Base-by-base conservation (phyloP, 2,797 vertebrate species). In the Apogon hyalosoma region DNA sequence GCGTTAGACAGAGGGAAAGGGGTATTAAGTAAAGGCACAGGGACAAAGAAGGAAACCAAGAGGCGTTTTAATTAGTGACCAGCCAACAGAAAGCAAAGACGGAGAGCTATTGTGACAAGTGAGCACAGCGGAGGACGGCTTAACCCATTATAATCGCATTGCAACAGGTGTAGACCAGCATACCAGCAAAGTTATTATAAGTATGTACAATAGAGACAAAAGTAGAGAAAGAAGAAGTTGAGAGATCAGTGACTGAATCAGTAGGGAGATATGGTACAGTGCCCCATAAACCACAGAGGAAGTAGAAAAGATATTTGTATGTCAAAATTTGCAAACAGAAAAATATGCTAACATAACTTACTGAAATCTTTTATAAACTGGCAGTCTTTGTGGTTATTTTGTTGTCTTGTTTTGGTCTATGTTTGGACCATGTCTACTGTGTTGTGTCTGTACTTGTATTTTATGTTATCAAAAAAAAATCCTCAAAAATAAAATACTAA, bases 51-150 rank as follows among this genome's bases (percentile, higher is more conserved):
- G 31, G 42, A 52, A 56, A 70, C 79, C 38, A 77, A 63, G 36
- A 73, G 50, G 49, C 46, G 66, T 58, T 73, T 82, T 86, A 74
- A 80, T 87, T 43, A 51, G 57, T 75, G 69, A 69, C 63, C 57
- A 58, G 74, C 38, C 31, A 52, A 74, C 55, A 78, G 43, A 51
- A 77, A 84, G 73, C 66, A 56, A 70, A 66, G 31, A 55, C 38
- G 36, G 21, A 64, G 43, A 73, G 69, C 63, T 61, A 68, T 62
- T 54, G 52, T 71, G 77, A 79, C 69, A 76, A 28, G 70, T 6
- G 31, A 77, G 69, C 60, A 63, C 69, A 80, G 77, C 59, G 9
- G 66, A 59, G 67, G 51, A 42, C 2, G 16, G 38, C 48, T 58
- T 63, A 1, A 60, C 63, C 49, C 46, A 21, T 54, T 74, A 18